Evolutionary conservation across 2,888 invertebrate species (phyloP), one percentile per base, ranked within the genome.

Genomic region (Papilio gigon): DNA sequence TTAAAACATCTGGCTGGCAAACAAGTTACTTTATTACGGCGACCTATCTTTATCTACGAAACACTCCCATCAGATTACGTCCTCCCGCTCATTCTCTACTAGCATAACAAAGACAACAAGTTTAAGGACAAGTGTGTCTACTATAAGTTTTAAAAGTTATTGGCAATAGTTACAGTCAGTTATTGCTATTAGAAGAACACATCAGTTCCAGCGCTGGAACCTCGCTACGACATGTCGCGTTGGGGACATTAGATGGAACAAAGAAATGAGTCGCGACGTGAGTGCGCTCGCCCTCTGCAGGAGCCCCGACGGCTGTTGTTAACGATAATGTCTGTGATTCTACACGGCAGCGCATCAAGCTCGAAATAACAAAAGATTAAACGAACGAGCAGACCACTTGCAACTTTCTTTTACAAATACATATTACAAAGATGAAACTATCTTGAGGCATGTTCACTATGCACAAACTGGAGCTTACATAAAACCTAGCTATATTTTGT

Each of bases 311-410:
- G 53, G 37, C 47, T 67, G 61, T 35, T 27, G 50, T n/a, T 9
- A 67, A 50, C 60, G 67, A 61, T 50, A 44, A 59, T 37, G 44
- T 11, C 47, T 27, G 60, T 53, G 11, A 53, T 40, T 67, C 37
- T 50, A 33, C 35, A 61, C 17, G 47, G 35, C 25, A 59, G 33
- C 44, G 66, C 44, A 47, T n/a, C n/a, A n/a, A 47, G n/a, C 37
- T 50, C n/a, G 12, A 27, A 50, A 50, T 50, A 50, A 50, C 50
- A 50, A 50, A 50, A 50, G 27, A 27, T 50, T 6, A 50, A 9
- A 27, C 0, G 25, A 50, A 50, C 11, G 14, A n/a, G 0, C 9
- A 1, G 25, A 27, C 25, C 50, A 25, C 25, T 27, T 27, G 50
- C 1, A 27, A 53, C 8, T n/a, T 2, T 47, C 20, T 47, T 47